Evolutionary conservation across 1,140 invertebrate genomes (phyloP).

Genomic region (Leptopilina clavipes): DNA sequence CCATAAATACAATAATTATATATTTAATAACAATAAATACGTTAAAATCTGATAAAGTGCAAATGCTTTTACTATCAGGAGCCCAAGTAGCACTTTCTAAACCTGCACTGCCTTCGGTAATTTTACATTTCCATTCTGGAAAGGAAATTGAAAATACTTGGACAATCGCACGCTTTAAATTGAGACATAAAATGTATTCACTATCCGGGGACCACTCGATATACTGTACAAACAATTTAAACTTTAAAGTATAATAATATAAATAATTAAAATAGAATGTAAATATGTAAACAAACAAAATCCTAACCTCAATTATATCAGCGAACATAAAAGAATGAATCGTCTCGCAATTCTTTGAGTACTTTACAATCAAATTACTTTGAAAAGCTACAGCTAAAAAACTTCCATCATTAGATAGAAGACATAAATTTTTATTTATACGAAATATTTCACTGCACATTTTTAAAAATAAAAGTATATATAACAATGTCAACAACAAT

Average conservation of each 20-base stretch:
- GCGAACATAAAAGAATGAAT: conserved; percentile 59
- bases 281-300: conserved; percentile 20
- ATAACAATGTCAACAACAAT: background rate
- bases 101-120: conserved; percentile 66
- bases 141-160: conserved; percentile 65
- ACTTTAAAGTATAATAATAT: background rate
- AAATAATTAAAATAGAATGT: conserved; percentile 21
- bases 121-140: conserved; percentile 69
- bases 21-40: conserved; percentile 41
- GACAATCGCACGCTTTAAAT: conserved; percentile 62
- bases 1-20: too few relatives aligned
- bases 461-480: background rate
- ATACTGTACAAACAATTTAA: conserved; percentile 49
- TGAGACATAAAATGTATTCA: conserved; percentile 67
- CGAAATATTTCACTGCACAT: conserved; percentile 54
- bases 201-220: conserved; percentile 69
- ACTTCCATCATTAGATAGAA: conserved; percentile 66
- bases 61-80: conserved; percentile 64
- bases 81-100: conserved; percentile 66
- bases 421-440: conserved; percentile 67
- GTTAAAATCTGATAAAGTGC: conserved; percentile 67
- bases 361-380: conserved; percentile 62
- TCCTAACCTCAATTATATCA: conserved; percentile 70
- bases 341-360: conserved; percentile 53
- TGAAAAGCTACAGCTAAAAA: conserved; percentile 67